Evolutionary conservation across 2,888 invertebrate species (phyloP).

Genomic region (Hirtodrosophila histrioides): DNA sequence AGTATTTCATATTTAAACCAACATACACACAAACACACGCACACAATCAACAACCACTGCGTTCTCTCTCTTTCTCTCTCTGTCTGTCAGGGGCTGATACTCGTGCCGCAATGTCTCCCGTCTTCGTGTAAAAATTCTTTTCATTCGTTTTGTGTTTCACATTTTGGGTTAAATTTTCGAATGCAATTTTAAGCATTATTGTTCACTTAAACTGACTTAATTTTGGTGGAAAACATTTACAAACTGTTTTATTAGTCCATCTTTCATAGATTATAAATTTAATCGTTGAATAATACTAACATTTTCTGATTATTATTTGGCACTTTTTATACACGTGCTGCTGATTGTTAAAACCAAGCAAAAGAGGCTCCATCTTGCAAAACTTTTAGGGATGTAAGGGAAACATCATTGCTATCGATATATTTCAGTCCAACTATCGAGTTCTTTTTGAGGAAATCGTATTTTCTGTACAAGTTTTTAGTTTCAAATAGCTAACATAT

Average conservation of each 20-base stretch:
- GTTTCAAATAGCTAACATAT: neutral
- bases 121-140: constrained; percentile 67
- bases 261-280: constrained; percentile 50
- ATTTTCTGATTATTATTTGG: constrained; percentile 84
- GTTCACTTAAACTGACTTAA: constrained; percentile 49
- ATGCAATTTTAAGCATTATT: constrained; percentile 39
- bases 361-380: constrained; percentile 84
- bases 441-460: neutral
- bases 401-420: constrained; percentile 52
- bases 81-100: constrained; percentile 52
- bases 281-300: constrained; percentile 81
- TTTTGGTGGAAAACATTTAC: constrained; percentile 42
- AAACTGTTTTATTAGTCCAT: constrained; percentile 33
- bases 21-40: constrained; percentile 34
- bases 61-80: constrained; percentile 44
- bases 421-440: constrained; percentile 24
- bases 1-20: constrained; percentile 46
- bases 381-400: constrained; percentile 78
- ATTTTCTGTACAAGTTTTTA: neutral
- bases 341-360: constrained; percentile 85
- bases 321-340: constrained; percentile 85
- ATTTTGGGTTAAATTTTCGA: constrained; percentile 58
- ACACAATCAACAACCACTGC: constrained; percentile 56
- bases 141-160: constrained; percentile 57
- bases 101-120: constrained; percentile 54